phyloP scores from a whole-genome alignment of 2,113 vertebrate genomes.

The Caretta caretta region DNA sequence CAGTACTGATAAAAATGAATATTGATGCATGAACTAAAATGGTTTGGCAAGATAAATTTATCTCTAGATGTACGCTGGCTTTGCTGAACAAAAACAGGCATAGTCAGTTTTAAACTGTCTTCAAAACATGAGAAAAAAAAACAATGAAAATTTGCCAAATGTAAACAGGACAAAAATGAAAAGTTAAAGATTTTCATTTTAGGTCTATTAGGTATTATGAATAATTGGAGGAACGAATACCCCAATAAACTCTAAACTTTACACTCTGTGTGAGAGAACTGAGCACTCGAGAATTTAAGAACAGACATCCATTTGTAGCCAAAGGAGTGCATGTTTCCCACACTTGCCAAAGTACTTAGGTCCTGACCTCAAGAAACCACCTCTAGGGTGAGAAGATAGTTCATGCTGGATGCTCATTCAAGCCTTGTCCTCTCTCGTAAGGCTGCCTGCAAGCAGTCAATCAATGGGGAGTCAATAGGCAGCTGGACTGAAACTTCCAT shows the following conservation, averaged over 20 bases:
- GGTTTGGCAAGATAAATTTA: rapidly evolving
- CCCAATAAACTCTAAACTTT: background rate
- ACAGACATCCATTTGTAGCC: background rate
- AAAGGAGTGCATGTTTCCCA: background rate
- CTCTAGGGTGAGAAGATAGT: background rate
- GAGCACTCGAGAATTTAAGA: background rate
- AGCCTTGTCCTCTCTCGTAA: background rate
- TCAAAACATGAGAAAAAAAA: background rate
- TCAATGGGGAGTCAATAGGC: background rate
- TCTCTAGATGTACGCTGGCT: background rate
- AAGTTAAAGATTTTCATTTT: background rate
- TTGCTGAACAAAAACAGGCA: background rate
- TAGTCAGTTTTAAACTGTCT: background rate
- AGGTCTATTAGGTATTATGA: background rate
- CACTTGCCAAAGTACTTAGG: background rate
- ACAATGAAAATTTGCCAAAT: background rate
- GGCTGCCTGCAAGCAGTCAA: background rate
- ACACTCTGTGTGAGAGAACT: background rate
- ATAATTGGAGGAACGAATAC: background rate
- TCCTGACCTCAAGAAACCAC: background rate
- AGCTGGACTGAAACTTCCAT: background rate
- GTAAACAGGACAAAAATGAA: background rate
- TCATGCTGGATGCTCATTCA: background rate
- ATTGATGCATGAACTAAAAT: background rate
- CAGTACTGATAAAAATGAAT: background rate